Conservation (phyloP, 2,113 vertebrate species). For the Cathartes aura region DNA sequence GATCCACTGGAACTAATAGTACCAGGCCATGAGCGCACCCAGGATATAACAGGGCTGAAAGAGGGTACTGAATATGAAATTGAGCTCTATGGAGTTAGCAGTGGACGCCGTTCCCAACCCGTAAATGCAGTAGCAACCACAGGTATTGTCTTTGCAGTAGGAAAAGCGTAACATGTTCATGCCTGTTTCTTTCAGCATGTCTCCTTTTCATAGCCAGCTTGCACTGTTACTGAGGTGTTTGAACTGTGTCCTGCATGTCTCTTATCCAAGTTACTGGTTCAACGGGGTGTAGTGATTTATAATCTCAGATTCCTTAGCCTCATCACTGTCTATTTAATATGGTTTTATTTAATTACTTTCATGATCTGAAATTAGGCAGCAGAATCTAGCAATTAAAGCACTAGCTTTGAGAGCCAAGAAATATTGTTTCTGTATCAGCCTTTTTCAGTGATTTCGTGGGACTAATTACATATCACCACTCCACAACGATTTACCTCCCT, state of each 20-base stretch:
- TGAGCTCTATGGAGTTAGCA: constrained; percentile 88
- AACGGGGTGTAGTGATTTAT: background rate
- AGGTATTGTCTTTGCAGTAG: constrained; percentile 82
- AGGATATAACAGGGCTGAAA: constrained; percentile 80
- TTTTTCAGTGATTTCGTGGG: background rate
- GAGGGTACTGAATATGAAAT: constrained; percentile 90
- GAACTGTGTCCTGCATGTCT: background rate
- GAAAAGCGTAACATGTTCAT: background rate
- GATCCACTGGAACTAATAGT: constrained; percentile 84
- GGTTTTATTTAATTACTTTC: background rate
- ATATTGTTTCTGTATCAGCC: background rate
- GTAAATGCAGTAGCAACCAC: constrained; percentile 83
- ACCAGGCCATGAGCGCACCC: constrained; percentile 80
- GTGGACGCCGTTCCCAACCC: constrained; percentile 86
- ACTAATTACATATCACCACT: background rate
- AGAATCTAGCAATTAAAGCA: background rate
- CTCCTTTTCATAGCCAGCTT: background rate
- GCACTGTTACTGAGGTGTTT: background rate
- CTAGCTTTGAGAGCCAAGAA: background rate
- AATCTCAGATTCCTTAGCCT: background rate
- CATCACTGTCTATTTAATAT: background rate
- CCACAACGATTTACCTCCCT: background rate
- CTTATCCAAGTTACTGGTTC: background rate
- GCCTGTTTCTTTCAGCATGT: background rate
- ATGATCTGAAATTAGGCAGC: background rate